phyloP scores from a whole-genome alignment of 2,797 vertebrate genomes.

The Tokudaia tokunoshimensis region DNA sequence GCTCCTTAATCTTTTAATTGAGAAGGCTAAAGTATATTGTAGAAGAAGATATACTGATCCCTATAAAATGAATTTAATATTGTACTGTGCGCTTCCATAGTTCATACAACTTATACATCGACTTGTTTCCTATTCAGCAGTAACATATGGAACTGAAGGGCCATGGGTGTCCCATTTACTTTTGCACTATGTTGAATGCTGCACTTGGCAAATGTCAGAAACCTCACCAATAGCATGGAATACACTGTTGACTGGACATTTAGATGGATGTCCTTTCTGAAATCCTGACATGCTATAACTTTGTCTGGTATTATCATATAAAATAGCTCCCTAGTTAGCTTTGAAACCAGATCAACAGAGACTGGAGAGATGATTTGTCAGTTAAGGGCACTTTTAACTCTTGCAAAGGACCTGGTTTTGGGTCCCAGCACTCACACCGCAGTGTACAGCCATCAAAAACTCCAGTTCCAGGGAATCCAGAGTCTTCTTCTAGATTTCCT shows the following conservation, averaged over 20 bases:
- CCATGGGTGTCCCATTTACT: not conserved
- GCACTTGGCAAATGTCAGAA: not conserved
- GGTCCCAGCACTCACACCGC: not conserved
- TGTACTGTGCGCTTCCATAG: not conserved
- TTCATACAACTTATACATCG: too few relatives aligned
- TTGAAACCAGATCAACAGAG: not conserved
- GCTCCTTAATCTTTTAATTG: not conserved
- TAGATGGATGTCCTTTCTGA: not conserved
- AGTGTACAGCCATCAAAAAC: not conserved
- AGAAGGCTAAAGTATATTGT: not conserved
- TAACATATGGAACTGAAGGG: not conserved
- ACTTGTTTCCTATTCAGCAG: not conserved
- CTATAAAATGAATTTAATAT: not conserved
- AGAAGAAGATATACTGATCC: not conserved
- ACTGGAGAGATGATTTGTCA: not conserved
- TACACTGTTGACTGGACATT: not conserved
- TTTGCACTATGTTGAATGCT: not conserved
- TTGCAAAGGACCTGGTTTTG: not conserved
- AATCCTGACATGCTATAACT: not conserved
- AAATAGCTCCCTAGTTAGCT: not conserved
- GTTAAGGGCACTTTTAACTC: not conserved
- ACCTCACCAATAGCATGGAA: not conserved
- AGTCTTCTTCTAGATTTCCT: not conserved
- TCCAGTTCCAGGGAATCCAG: not conserved
- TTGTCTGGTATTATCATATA: not conserved